These are phyloP conservation scores for Myiopsitta monachus DNA, from an alignment of 2,113 vertebrate species.

Conservation along the genomic window DNA sequence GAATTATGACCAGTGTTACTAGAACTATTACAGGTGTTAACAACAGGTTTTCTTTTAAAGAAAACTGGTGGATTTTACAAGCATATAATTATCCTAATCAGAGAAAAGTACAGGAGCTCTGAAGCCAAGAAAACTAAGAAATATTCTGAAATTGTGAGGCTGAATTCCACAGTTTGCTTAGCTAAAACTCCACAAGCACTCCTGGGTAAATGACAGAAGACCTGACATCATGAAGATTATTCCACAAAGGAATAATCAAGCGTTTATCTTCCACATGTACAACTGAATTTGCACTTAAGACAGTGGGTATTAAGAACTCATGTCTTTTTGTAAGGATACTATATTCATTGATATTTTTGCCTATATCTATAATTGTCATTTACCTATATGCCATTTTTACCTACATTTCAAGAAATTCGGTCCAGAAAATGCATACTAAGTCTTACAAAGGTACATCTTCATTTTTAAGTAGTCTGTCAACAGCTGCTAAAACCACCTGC, in stretches of 20 bases:
- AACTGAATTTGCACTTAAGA: neutral
- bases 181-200: neutral
- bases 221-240: neutral
- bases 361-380: neutral
- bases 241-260: fast-evolving
- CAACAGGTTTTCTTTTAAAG: neutral
- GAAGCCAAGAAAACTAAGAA: neutral
- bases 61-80: neutral
- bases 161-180: neutral
- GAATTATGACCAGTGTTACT: fast-evolving
- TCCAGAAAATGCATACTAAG: neutral
- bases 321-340: neutral
- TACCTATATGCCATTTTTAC: neutral
- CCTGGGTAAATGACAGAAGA: neutral
- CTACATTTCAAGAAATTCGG: neutral
- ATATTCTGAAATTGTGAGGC: neutral
- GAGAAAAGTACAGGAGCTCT: neutral
- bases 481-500: neutral
- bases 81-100: neutral
- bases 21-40: neutral
- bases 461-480: neutral
- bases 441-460: neutral
- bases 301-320: fast-evolving
- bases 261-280: neutral
- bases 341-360: neutral